Base-by-base conservation (phyloP, 2,888 invertebrate species). In the Andricus curvator region DNA sequence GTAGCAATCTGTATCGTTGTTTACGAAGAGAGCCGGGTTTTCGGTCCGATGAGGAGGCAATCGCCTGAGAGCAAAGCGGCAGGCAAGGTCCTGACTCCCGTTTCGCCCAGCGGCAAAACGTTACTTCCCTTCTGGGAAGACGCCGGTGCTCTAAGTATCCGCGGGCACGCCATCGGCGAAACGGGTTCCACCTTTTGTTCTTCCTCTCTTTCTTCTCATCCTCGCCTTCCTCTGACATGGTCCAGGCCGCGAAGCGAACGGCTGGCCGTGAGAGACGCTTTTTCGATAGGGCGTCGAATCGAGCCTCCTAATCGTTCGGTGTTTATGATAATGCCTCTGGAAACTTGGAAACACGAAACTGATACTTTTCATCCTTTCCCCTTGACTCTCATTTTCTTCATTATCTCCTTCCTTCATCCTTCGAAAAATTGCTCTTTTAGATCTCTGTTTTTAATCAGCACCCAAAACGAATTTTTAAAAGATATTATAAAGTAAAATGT, bases 131-230 rank as follows among this genome's bases (percentile, higher is more conserved):
- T 89, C 89, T 88, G 86, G 86, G 89, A 89, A 89, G 84, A 86
- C 85, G 85, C 85, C 83, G 85, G 85, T 83, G 84, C 85, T 86
- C 84, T 90, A 91, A 91, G 89, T 90, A 89, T 90, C 89, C 86
- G 80, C 85, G 89, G 87, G 88, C 91, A 91, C 91, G 91, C 90
- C 89, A 91, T 91, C 89, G 88, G 87, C 86, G 81, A 88, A 87
- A 88, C 85, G 81, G 84, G 84, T 84, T 86, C 78, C 81, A 81
- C 81, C 86, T 88, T 85, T 88, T 86, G 82, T 85, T 88, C 87
- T 87, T 86, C 86, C 83, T 83, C 84, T 85, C 84, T 56, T 82
- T 78, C 74, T 78, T 77, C 78, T 80, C 79, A 60, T 78, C 77
- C 56, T 79, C 67, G 56, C 56, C 74, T 56, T 56, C 5, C 51